A percentile compares a stretch with the other conserved stretches of the same genome.
Evolutionary conservation across 2,113 vertebrate species (phyloP).

Genomic region (Cochlearius cochlearius): DNA sequence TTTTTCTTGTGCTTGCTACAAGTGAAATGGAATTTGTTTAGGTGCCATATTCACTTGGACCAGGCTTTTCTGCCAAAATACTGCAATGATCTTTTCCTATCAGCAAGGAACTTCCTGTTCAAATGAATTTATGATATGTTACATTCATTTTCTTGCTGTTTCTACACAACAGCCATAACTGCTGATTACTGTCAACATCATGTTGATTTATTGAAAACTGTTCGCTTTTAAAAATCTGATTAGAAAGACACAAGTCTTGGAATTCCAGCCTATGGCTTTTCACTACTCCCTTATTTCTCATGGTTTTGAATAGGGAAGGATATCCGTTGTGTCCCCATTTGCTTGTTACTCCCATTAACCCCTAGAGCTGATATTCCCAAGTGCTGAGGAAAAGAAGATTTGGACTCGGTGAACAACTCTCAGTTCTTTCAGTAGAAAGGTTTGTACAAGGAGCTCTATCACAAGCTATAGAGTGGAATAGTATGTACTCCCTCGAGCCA

Average conservation of each 20-base stretch:
- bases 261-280: background rate
- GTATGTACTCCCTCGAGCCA: background rate
- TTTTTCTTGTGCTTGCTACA: background rate
- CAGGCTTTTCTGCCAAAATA: background rate
- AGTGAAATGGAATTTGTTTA: background rate
- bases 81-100: background rate
- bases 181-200: background rate
- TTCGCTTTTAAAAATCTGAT: background rate
- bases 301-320: background rate
- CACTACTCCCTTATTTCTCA: background rate
- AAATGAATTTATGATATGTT: background rate
- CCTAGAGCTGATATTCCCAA: background rate
- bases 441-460: background rate
- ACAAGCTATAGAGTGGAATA: background rate
- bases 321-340: background rate
- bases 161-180: background rate
- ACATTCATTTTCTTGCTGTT: background rate
- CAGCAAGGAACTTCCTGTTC: background rate
- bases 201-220: background rate
- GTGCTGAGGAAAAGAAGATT: background rate
- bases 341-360: background rate
- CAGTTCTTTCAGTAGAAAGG: background rate
- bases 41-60: background rate
- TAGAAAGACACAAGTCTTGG: background rate
- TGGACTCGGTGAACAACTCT: rapidly evolving